These are phyloP conservation scores for Caloenas nicobarica DNA, from an alignment of 2,113 vertebrate genomes.

Conservation along the genomic window DNA sequence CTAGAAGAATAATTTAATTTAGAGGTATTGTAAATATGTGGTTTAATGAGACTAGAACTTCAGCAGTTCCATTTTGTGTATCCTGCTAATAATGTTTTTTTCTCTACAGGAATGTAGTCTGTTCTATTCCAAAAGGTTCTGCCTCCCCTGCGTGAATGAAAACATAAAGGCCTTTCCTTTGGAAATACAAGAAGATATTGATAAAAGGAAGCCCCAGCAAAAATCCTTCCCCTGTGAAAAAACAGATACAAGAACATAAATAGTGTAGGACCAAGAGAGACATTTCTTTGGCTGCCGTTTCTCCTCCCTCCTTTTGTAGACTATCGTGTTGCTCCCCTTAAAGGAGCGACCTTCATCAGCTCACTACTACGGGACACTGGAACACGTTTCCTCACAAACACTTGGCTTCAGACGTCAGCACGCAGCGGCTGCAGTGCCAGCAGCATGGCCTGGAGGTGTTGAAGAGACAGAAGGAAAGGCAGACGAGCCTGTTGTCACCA, in stretches of 20 bases:
- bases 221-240: slow-evolving; percentile 10
- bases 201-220: slow-evolving; percentile 72
- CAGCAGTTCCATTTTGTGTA: not conserved
- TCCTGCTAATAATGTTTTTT: not conserved
- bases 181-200: slow-evolving; percentile 83
- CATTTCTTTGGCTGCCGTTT: not conserved
- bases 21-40: not conserved
- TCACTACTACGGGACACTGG: not conserved
- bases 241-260: not conserved
- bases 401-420: not conserved
- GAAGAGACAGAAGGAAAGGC: not conserved
- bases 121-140: slow-evolving; percentile 89
- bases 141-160: slow-evolving; percentile 82
- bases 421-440: not conserved
- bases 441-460: not conserved
- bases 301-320: not conserved
- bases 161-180: slow-evolving; percentile 83
- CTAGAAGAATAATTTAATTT: not conserved
- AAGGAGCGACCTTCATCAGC: slow-evolving; percentile 37
- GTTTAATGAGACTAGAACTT: not conserved
- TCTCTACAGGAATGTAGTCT: slow-evolving; percentile 86
- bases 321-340: slow-evolving; percentile 31
- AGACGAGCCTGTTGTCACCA: not conserved
- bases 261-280: not conserved
- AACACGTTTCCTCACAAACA: not conserved